Percentiles rank a stretch among this genome's conserved stretches.
These are phyloP conservation scores for Thecophora atra DNA, from an alignment of 2,888 invertebrate genomes.

Conservation along the genomic window DNA sequence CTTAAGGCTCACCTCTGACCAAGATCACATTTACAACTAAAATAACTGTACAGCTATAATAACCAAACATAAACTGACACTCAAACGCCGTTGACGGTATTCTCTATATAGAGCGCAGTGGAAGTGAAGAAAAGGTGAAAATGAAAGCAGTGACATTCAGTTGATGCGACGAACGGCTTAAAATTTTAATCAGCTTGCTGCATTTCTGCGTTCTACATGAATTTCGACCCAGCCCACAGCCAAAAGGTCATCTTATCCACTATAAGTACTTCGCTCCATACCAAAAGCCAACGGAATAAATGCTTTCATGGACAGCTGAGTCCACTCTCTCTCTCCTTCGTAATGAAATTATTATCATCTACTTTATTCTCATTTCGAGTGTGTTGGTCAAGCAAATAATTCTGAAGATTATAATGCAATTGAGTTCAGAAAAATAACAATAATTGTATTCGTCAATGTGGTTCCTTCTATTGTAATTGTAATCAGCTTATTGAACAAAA, in stretches of 20 bases:
- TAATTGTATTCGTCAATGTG: no score
- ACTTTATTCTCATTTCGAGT: background rate
- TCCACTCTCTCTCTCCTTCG: background rate
- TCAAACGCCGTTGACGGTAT: background rate
- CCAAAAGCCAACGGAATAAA: background rate
- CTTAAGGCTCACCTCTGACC: conserved; percentile 23
- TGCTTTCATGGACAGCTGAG: background rate
- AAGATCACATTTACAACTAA: conserved; percentile 19
- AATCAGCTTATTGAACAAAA: no score
- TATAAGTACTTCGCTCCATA: background rate
- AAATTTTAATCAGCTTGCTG: conserved; percentile 19
- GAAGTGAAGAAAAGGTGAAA: conserved; percentile 14
- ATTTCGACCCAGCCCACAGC: background rate
- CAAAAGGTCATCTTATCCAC: conserved; percentile 20
- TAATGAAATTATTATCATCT: background rate
- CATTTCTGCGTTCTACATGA: conserved; percentile 4
- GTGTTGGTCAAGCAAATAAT: background rate
- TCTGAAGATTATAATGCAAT: background rate
- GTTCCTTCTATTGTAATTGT: no score
- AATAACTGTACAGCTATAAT: background rate
- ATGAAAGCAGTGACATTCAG: conserved; percentile 22
- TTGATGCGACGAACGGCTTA: conserved; percentile 17
- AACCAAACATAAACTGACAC: background rate
- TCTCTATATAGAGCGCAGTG: background rate
- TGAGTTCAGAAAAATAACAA: no score